phyloP scores from a whole-genome alignment of 2,888 invertebrate species.

The Acanthoscelides obtectus region DNA sequence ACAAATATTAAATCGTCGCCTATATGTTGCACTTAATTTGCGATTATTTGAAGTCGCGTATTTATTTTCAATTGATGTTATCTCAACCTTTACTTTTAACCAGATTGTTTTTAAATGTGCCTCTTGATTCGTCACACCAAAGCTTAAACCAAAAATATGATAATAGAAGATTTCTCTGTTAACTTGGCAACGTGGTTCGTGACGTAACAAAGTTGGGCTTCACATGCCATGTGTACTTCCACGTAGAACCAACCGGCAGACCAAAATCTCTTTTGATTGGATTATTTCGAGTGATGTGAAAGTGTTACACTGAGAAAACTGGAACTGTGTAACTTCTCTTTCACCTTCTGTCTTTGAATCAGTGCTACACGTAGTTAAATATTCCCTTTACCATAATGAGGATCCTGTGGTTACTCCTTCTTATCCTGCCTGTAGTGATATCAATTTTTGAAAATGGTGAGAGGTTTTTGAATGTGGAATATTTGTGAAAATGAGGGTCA shows the following conservation, averaged over 20 bases:
- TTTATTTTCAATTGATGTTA: too few relatives aligned
- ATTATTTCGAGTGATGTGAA: neutral
- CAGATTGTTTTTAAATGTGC: too few relatives aligned
- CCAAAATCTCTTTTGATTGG: neutral
- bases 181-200: neutral
- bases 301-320: neutral
- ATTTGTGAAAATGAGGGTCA: neutral
- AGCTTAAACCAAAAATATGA: too few relatives aligned
- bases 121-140: too few relatives aligned
- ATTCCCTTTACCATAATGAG: neutral
- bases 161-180: too few relatives aligned
- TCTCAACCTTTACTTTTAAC: too few relatives aligned
- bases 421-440: constrained; percentile 68
- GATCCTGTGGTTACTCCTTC: constrained; percentile 54
- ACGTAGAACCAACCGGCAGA: neutral
- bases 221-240: neutral
- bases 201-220: neutral
- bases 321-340: neutral
- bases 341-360: neutral
- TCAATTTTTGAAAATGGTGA: constrained; percentile 70
- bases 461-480: constrained; percentile 36
- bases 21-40: too few relatives aligned
- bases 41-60: too few relatives aligned
- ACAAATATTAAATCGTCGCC: too few relatives aligned
- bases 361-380: neutral